phyloP scores from a whole-genome alignment of 2,113 vertebrate genomes.

The Pelmatolapia mariae region DNA sequence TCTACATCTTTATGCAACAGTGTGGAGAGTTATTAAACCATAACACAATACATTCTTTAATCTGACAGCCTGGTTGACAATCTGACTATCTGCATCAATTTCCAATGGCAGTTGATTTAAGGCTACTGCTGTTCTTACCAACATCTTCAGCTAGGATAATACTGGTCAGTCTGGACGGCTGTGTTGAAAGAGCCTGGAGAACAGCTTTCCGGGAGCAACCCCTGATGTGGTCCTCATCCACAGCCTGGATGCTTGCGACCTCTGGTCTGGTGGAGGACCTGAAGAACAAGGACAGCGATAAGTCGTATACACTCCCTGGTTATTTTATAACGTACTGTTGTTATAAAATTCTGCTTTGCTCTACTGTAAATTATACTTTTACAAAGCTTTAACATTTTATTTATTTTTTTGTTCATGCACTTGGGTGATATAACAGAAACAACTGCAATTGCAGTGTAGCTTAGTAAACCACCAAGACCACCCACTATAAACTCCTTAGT shows the following conservation, averaged over 20 bases:
- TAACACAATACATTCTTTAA: not conserved
- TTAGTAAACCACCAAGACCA: not conserved
- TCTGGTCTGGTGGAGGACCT: constrained; percentile 92
- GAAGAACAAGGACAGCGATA: not conserved
- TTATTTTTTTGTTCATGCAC: not conserved
- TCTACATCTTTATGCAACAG: not conserved
- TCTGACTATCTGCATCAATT: not conserved
- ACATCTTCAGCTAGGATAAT: constrained; percentile 91
- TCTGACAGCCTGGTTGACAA: not conserved
- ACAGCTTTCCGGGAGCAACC: constrained; percentile 86
- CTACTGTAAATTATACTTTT: not conserved
- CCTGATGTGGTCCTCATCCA: constrained; percentile 61
- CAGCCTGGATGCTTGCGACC: constrained; percentile 85
- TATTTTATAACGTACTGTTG: not conserved
- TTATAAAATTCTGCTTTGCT: not conserved
- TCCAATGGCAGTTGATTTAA: not conserved
- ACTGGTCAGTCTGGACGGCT: constrained; percentile 71
- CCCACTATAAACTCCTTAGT: not conserved
- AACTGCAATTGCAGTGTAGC: not conserved
- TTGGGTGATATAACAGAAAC: not conserved
- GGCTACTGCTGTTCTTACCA: constrained; percentile 66
- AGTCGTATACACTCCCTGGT: not conserved
- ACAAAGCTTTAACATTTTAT: not conserved
- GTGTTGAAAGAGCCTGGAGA: constrained; percentile 84
- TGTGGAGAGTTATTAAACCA: not conserved